Evolutionary conservation across 1,140 invertebrate species (phyloP).

Genomic region (Harpegnathos saltator): DNA sequence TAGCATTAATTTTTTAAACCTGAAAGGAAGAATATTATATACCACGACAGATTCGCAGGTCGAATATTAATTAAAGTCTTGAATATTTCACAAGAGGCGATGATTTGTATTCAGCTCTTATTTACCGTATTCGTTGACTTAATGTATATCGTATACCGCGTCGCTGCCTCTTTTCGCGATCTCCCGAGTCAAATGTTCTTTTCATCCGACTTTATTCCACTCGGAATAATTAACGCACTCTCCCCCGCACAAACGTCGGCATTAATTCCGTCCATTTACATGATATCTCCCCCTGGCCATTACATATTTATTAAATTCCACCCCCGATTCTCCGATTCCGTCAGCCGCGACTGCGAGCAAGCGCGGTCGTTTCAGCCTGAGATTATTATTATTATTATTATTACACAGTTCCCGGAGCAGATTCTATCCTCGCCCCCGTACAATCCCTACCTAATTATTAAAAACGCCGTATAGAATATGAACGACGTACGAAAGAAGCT

Average conservation of each 20-base stretch:
- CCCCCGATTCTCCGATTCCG: background rate
- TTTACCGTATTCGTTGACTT: constrained; percentile 1
- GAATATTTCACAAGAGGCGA: background rate
- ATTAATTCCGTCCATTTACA: constrained; percentile 41
- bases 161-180: background rate
- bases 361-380: background rate
- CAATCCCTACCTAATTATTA: constrained; percentile 14
- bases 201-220: constrained; percentile 15
- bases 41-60: background rate
- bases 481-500: background rate
- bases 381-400: constrained; percentile 25
- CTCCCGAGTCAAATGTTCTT: background rate
- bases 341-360: background rate
- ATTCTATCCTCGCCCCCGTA: background rate
- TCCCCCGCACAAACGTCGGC: constrained; percentile 3
- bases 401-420: background rate
- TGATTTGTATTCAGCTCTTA: background rate
- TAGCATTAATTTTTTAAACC: background rate
- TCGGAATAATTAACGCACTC: constrained; percentile 32
- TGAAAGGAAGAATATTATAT: background rate
- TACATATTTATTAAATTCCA: constrained; percentile 38
- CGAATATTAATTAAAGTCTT: background rate
- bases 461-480: background rate
- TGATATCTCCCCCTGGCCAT: background rate
- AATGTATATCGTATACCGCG: background rate